These are phyloP conservation scores for Semnornis frantzii DNA, from an alignment of 2,113 vertebrate species.

Conservation along the genomic window DNA sequence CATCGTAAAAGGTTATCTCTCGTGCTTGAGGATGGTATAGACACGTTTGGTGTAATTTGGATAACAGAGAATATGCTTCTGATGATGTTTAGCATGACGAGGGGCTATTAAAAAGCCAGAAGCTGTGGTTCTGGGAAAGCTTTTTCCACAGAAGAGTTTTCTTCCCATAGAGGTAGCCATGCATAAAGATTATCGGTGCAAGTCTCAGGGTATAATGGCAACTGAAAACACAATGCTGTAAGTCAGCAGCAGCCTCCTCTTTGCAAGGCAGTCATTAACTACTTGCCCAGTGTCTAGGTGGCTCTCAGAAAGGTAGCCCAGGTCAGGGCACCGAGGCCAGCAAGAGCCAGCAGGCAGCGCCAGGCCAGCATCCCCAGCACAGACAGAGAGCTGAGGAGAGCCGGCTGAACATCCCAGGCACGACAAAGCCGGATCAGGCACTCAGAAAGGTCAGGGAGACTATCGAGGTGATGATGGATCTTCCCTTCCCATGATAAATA, in stretches of 20 bases:
- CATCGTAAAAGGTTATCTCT: rapidly evolving
- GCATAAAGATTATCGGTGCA: not conserved
- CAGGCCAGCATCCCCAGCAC: not conserved
- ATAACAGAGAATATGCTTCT: not conserved
- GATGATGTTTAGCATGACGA: rapidly evolving
- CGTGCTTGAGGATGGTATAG: not conserved
- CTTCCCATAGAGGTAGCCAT: not conserved
- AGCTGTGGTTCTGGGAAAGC: not conserved
- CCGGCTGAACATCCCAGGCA: rapidly evolving
- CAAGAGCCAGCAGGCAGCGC: not conserved
- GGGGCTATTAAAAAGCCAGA: not conserved
- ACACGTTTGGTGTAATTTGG: not conserved
- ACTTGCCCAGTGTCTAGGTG: rapidly evolving
- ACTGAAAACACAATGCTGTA: no score
- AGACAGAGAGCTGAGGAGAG: no score
- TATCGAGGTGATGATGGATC: rapidly evolving
- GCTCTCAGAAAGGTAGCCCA: not conserved
- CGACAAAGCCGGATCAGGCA: rapidly evolving
- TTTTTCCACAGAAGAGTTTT: not conserved
- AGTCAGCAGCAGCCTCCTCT: rapidly evolving
- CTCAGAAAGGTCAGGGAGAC: not conserved
- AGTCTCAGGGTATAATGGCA: not conserved
- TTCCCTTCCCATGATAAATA: rapidly evolving
- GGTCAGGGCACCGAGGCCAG: not conserved
- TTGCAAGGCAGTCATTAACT: no score